Evolutionary conservation across 2,888 invertebrate genomes (phyloP), one percentile per base, ranked within the genome.

Genomic region (Drosophila lacicola): DNA sequence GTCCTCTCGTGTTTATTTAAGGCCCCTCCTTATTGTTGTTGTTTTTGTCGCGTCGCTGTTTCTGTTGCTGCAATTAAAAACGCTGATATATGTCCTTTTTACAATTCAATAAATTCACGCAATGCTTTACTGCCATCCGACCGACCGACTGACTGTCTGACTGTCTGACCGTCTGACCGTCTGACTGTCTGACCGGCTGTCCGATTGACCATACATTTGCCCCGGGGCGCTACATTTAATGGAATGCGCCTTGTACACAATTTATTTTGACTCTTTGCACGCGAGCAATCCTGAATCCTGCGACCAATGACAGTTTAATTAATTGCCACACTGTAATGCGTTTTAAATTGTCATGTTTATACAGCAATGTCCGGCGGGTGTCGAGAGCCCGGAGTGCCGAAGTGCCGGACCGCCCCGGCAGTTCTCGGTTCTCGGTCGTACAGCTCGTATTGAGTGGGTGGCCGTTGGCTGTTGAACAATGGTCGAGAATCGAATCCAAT

Each of bases 11-110:
- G 69, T 82, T 85, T 88, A 70, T 67, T 82, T 73, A 88, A 75
- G 54, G 61, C 60, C 41, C 47, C 49, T 67, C 45, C 70, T 60
- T 44, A 50, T 56, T 51, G 60, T 45, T 51, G 60, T 45, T 67
- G 64, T 60, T 69, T 55, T 9, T 41, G 11, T 29, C 19, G 25
- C 49, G 44, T 53, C 49, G 56, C 70, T 66, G 56, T 66, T 68
- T 69, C 69, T 77, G 63, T 56, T 79, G 78, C 74, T 68, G 88
- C 89, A 85, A 89, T 85, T 89, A 84, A 88, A 87, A 90, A 69
- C 84, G 89, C 89, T 87, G 90, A 87, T 87, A 90, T 87, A 87
- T 90, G 87, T 83, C 74, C 76, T 83, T 90, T 87, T 87, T 87
- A 83, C 86, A 88, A 88, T 90, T 90, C 86, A 87, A 87, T 87